Evolutionary conservation across 2,113 vertebrate species (phyloP).

Genomic region (Leptodactylus fuscus): DNA sequence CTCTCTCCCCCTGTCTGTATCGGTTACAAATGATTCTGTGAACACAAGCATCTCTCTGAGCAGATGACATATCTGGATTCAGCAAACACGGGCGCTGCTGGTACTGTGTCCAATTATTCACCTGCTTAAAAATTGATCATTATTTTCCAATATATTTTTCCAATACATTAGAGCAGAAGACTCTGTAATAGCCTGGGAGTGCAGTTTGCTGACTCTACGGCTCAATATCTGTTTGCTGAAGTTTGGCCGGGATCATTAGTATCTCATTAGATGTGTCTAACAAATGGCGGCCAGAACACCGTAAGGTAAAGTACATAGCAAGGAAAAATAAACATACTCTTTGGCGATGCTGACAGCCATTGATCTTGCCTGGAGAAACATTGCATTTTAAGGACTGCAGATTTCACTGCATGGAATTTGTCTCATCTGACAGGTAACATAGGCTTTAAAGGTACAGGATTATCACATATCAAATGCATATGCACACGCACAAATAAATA

Average conservation of each 20-base stretch:
- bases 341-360: conserved; percentile 5
- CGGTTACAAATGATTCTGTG: conserved; percentile 48
- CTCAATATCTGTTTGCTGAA: conserved; percentile 57
- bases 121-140: conserved; percentile 52
- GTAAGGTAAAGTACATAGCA: conserved; percentile 17
- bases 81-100: neutral
- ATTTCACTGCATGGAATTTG: neutral
- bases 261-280: conserved; percentile 54
- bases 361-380: conserved; percentile 18
- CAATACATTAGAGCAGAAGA: conserved; percentile 52
- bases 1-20: conserved; percentile 25
- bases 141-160: conserved; percentile 56
- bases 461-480: too few species aligned
- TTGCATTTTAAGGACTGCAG: conserved; percentile 38
- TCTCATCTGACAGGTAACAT: neutral
- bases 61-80: conserved; percentile 45
- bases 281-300: conserved; percentile 32
- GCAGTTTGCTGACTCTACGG: conserved; percentile 28
- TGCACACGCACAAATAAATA: too few species aligned
- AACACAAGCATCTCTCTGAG: conserved; percentile 12
- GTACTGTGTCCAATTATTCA: conserved; percentile 35
- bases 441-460: neutral
- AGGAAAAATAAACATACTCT: neutral
- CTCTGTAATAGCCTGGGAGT: conserved; percentile 32
- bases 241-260: conserved; percentile 52